Conservation (phyloP, 2,888 invertebrate species). For the Ryuthela nishihirai region DNA sequence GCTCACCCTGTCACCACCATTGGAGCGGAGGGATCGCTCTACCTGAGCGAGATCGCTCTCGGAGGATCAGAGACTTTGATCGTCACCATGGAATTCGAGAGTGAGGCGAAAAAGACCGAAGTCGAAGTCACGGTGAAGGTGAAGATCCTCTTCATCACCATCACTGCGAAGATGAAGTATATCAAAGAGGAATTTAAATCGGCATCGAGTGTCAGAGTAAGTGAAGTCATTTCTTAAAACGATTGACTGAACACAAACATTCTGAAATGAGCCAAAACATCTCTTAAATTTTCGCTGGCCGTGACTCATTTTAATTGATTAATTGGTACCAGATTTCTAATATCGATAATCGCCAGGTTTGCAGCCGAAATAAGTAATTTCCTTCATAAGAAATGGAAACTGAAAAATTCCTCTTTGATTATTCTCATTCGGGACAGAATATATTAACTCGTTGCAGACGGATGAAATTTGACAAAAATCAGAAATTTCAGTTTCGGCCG, state of each 20-base stretch:
- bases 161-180: conserved; percentile 27
- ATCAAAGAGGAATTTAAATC: conserved; percentile 15
- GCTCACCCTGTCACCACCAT: background rate
- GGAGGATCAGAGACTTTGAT: conserved; percentile 26
- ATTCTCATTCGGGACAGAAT: too few species aligned
- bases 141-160: conserved; percentile 32
- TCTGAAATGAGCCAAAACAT: background rate
- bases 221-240: background rate
- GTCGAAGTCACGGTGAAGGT: conserved; percentile 23
- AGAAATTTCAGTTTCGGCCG: too few species aligned
- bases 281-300: too few species aligned
- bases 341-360: too few species aligned
- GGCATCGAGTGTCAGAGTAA: conserved; percentile 14
- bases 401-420: too few species aligned
- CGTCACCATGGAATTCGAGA: conserved; percentile 30
- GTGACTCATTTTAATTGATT: too few species aligned
- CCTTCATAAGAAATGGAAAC: too few species aligned
- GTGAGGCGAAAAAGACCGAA: conserved; percentile 17
- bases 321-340: too few species aligned
- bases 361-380: too few species aligned
- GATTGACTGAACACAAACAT: background rate
- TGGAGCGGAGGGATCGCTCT: conserved; percentile 4
- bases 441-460: too few species aligned
- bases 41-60: conserved; percentile 28
- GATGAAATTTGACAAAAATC: too few species aligned